phyloP scores from a whole-genome alignment of 2,113 vertebrate species.

The Apteryx mantelli region DNA sequence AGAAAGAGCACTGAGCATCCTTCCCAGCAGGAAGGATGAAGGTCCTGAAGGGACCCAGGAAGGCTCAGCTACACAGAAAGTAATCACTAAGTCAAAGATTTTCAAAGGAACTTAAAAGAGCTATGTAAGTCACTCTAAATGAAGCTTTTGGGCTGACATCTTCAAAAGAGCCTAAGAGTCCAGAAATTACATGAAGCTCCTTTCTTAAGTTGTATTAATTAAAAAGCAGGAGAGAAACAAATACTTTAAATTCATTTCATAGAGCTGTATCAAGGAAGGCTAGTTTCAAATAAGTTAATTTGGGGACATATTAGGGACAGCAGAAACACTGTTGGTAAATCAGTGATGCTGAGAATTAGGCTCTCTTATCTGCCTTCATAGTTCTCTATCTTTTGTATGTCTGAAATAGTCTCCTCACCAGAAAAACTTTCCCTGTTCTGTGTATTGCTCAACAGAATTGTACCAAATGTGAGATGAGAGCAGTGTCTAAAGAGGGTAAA shows the following conservation, averaged over 20 bases:
- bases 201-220: neutral
- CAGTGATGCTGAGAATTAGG: neutral
- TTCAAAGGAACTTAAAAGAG: neutral
- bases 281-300: neutral
- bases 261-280: neutral
- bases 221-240: neutral
- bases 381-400: neutral
- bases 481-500: neutral
- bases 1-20: neutral
- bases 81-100: neutral
- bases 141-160: neutral
- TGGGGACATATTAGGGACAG: neutral
- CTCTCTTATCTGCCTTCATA: neutral
- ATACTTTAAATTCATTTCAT: neutral
- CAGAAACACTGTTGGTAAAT: neutral
- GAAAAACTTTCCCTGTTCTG: neutral
- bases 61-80: neutral
- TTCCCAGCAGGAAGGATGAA: neutral
- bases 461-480: neutral
- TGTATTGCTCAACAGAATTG: neutral
- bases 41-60: neutral
- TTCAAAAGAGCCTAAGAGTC: neutral
- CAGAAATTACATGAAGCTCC: neutral
- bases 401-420: neutral
- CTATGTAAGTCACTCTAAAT: neutral